These are phyloP conservation scores for Caenorhabditis becei DNA, from an alignment of 2,888 invertebrate genomes.

Conservation along the genomic window DNA sequence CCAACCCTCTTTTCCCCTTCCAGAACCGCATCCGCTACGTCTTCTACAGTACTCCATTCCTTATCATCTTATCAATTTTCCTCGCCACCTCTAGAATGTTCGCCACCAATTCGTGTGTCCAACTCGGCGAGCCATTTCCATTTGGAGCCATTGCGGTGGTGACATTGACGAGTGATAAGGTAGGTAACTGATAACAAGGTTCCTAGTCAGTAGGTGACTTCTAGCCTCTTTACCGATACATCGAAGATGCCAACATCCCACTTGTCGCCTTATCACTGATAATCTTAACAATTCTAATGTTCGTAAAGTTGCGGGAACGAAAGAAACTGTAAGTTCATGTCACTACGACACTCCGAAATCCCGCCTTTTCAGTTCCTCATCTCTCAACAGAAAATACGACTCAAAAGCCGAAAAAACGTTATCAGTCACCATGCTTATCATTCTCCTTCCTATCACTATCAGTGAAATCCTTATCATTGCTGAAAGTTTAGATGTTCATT, in stretches of 20 bases:
- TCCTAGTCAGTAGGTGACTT: too few species aligned
- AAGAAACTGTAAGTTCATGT: neutral
- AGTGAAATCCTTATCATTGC: neutral
- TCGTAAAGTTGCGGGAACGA: neutral
- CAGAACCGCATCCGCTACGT: neutral
- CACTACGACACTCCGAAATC: too few species aligned
- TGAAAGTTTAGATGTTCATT: neutral
- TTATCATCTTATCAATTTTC: neutral
- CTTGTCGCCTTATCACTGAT: neutral
- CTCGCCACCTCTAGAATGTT: too few species aligned
- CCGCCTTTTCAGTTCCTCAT: neutral
- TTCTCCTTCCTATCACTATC: neutral
- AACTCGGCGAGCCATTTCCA: neutral
- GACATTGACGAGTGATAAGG: neutral
- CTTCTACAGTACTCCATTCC: neutral
- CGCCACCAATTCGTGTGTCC: neutral
- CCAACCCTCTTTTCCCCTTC: neutral
- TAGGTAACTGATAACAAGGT: too few species aligned
- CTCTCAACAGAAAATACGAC: neutral
- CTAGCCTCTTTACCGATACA: neutral
- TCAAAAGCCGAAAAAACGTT: conserved; percentile 2
- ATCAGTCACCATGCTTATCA: neutral
- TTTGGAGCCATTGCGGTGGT: neutral
- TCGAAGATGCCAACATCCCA: neutral
- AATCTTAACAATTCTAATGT: neutral